A percentile compares a stretch with the other conserved stretches of the same genome.
Evolutionary conservation across 2,797 vertebrate species (phyloP).

Genomic region (Acrossocheilus fasciatus): DNA sequence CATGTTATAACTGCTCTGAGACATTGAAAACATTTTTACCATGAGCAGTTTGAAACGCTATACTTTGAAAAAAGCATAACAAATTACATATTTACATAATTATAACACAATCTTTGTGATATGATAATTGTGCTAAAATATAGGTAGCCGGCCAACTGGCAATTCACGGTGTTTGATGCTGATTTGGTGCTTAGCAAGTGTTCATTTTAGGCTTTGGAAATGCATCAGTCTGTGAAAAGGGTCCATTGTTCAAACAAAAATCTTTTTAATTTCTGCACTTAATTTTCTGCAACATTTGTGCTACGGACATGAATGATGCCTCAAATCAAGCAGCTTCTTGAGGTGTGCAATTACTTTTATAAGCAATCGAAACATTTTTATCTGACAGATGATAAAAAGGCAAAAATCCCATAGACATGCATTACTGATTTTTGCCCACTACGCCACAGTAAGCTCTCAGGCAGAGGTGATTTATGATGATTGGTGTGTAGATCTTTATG

Average conservation of each 20-base stretch:
- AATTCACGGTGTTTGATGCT: background rate
- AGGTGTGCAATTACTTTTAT: background rate
- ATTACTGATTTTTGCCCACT: background rate
- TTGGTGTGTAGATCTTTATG: slow-evolving; percentile 33
- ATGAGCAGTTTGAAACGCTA: background rate
- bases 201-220: background rate
- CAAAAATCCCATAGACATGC: background rate
- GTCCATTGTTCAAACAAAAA: background rate
- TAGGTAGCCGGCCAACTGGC: background rate
- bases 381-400: background rate
- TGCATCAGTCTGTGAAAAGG: background rate
- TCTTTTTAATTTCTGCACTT: background rate
- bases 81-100: background rate
- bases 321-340: background rate
- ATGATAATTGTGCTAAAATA: background rate
- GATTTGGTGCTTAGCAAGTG: background rate
- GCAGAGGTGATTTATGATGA: slow-evolving; percentile 40
- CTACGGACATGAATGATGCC: background rate
- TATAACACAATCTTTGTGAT: background rate
- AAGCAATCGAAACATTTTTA: background rate
- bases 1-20: background rate
- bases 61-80: background rate
- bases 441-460: background rate
- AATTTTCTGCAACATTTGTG: background rate
- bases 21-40: background rate